Evolutionary conservation across 2,113 vertebrate genomes (phyloP).

Genomic region (Cricetomys ansorgei): DNA sequence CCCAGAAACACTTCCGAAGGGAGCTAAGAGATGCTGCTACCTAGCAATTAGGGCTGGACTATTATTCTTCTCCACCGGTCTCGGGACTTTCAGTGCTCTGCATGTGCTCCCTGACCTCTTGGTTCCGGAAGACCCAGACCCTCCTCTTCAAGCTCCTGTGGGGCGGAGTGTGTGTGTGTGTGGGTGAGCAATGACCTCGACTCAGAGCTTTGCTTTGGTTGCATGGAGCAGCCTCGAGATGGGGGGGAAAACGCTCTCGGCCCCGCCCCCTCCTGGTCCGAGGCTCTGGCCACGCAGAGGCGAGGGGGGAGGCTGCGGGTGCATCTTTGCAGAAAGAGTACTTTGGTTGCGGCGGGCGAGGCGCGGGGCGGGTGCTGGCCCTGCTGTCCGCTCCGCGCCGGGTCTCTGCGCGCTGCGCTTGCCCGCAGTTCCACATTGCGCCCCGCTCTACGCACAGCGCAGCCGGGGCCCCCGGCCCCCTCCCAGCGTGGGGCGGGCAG

Average conservation of each 20-base stretch:
- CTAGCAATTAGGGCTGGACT: neutral
- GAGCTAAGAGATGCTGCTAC: neutral
- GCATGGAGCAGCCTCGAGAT: neutral
- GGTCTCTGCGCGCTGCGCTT: neutral
- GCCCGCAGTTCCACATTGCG: neutral
- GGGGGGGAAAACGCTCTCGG: neutral
- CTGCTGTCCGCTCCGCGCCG: neutral
- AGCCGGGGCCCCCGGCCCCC: conserved; percentile 12
- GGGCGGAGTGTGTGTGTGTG: too few relatives aligned
- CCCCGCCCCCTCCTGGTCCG: neutral
- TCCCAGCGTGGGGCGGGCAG: conserved; percentile 72
- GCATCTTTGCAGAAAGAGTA: conserved; percentile 3
- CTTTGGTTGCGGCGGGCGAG: conserved; percentile 21
- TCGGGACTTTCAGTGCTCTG: neutral
- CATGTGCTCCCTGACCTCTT: neutral
- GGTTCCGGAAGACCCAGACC: neutral
- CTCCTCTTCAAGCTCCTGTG: neutral
- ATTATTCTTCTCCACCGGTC: neutral
- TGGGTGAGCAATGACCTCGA: neutral
- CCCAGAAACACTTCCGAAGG: neutral
- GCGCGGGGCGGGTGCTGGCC: neutral
- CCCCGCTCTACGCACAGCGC: neutral
- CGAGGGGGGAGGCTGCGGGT: neutral
- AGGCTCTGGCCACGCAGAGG: neutral
- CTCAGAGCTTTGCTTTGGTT: neutral